Conservation (phyloP, 2,797 vertebrate genomes). For the Gambelia wislizenii region DNA sequence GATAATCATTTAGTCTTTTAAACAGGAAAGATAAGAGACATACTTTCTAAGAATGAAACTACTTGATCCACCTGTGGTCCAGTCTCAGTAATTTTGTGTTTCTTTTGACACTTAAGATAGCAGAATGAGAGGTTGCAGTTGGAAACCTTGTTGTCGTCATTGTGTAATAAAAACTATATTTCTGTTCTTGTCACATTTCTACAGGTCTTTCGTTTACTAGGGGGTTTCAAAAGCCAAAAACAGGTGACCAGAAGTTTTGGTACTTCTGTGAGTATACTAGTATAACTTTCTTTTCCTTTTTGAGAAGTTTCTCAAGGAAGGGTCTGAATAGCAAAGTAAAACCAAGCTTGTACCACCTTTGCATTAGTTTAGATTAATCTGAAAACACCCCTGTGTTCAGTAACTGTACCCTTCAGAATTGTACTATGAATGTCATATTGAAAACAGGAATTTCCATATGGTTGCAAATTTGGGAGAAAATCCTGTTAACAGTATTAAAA, state of each 20-base stretch:
- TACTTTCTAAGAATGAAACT: neutral
- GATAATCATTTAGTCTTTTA: neutral
- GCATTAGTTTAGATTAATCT: neutral
- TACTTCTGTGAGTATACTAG: constrained; percentile 88
- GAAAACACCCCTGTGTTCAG: constrained; percentile 41
- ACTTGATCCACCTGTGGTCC: neutral
- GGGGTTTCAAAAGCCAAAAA: constrained; percentile 83
- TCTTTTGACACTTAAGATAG: neutral
- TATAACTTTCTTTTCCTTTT: constrained; percentile 62
- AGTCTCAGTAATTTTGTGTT: neutral
- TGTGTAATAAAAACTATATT: neutral
- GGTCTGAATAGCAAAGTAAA: constrained; percentile 38
- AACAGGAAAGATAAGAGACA: neutral
- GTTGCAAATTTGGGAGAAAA: constrained; percentile 13
- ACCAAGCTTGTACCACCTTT: constrained; percentile 11
- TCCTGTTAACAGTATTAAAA: constrained; percentile 2
- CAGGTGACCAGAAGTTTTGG: constrained; percentile 85
- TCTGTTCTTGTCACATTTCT: constrained; percentile 55
- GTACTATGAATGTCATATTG: constrained; percentile 21
- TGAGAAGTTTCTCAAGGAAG: constrained; percentile 81
- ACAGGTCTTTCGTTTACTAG: constrained; percentile 87
- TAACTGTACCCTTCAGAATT: neutral
- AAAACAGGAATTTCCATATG: constrained; percentile 9
- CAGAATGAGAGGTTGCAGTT: neutral
- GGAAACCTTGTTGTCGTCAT: neutral